A percentile compares a stretch with the other conserved stretches of the same genome.
These are phyloP conservation scores for Oasisia sp. DNA, from an alignment of 2,888 invertebrate genomes.

Conservation along the genomic window DNA sequence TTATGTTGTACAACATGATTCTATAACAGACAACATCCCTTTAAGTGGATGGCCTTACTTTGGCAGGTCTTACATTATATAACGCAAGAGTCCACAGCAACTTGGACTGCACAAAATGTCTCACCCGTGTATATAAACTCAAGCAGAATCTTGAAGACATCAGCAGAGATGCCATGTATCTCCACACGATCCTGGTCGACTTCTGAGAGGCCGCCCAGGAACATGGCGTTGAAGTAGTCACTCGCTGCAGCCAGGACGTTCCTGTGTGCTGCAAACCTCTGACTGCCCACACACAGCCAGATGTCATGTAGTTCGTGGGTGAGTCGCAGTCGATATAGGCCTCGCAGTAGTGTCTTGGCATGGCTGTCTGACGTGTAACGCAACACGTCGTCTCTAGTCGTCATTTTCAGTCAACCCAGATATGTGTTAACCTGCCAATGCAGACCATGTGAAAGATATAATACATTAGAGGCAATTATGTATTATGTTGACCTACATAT, in stretches of 20 bases:
- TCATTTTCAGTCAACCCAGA: not conserved
- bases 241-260: conserved; percentile 35
- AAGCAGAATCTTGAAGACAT: conserved; percentile 80
- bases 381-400: not conserved
- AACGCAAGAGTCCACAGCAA: not conserved
- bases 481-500: no score
- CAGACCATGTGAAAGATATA: not conserved
- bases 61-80: not conserved
- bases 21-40: not conserved
- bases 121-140: conserved; percentile 89
- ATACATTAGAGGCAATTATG: not conserved
- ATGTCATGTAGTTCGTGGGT: not conserved
- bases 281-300: conserved; percentile 20
- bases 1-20: no score
- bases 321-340: not conserved
- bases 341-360: not conserved
- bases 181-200: conserved; percentile 83
- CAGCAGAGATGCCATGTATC: conserved; percentile 73
- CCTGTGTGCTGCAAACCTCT: conserved; percentile 31
- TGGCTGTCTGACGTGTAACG: not conserved
- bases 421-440: not conserved
- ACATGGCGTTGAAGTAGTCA: conserved; percentile 38
- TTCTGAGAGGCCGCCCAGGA: conserved; percentile 79
- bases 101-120: conserved; percentile 14
- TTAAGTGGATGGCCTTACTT: not conserved